Percentiles rank a stretch among this genome's conserved stretches.
Evolutionary conservation across 1,140 invertebrate genomes (phyloP).

Genomic region (Tachypleus tridentatus): DNA sequence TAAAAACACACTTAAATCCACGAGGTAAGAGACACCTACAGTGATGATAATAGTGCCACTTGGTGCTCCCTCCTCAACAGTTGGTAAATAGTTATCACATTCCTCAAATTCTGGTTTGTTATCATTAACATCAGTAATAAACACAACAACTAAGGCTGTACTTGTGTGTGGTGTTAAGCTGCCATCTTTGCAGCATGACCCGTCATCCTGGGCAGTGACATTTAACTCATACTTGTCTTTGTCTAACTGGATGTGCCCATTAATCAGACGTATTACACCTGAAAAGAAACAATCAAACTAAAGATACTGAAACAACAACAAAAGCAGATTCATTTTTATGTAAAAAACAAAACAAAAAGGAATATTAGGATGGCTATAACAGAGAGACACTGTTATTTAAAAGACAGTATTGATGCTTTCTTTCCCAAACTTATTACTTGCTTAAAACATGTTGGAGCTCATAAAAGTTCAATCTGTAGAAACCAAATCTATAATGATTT

Average conservation of each 20-base stretch:
- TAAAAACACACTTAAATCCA: constrained; percentile 9
- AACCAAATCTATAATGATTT: too few species aligned
- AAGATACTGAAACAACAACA: too few species aligned
- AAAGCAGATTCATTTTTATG: too few species aligned
- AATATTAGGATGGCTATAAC: too few species aligned
- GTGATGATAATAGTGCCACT: constrained; percentile 79
- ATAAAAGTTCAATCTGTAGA: too few species aligned
- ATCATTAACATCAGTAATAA: constrained; percentile 89
- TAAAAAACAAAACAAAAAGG: too few species aligned
- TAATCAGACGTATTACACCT: constrained; percentile 78
- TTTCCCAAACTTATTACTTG: too few species aligned
- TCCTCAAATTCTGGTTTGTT: constrained; percentile 89
- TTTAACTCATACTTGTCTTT: constrained; percentile 74
- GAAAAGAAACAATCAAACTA: neutral
- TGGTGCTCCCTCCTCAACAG: constrained; percentile 72
- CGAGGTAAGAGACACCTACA: constrained; percentile 28
- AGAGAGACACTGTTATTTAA: too few species aligned
- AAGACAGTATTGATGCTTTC: too few species aligned
- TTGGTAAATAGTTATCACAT: constrained; percentile 77
- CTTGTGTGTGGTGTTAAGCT: constrained; percentile 73
- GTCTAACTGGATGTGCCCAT: constrained; percentile 67
- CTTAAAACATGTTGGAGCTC: too few species aligned
- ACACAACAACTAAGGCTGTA: constrained; percentile 84
- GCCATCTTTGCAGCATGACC: constrained; percentile 76
- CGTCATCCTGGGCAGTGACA: constrained; percentile 85